Percentiles rank a stretch among this genome's conserved stretches.
Evolutionary conservation across 2,888 invertebrate genomes (phyloP).

Genomic region (Sarcophaga carnaria): DNA sequence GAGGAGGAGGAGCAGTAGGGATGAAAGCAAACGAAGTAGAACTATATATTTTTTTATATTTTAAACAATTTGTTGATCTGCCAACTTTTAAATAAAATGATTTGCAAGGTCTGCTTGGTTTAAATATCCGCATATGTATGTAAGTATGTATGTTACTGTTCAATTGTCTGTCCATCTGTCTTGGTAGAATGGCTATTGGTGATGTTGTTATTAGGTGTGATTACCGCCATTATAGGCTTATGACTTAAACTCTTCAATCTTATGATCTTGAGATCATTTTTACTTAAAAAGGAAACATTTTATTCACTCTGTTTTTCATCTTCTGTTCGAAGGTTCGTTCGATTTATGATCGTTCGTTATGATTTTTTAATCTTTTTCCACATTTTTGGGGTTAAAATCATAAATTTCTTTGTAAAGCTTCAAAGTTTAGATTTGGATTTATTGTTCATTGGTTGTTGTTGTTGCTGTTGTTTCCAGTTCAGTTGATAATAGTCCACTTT

Average conservation of each 20-base stretch:
- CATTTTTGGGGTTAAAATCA: conserved; percentile 42
- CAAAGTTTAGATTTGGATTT: background rate
- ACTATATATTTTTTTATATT: conserved; percentile 62
- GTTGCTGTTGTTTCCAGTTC: conserved; percentile 3
- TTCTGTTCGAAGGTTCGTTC: conserved; percentile 23
- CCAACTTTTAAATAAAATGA: conserved; percentile 81
- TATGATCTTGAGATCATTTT: conserved; percentile 53
- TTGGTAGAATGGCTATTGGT: conserved; percentile 53
- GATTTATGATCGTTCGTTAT: conserved; percentile 60
- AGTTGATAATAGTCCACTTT: conserved; percentile 67
- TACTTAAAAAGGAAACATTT: background rate
- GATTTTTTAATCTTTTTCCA: background rate
- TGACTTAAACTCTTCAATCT: conserved; percentile 72
- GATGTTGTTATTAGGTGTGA: conserved; percentile 79
- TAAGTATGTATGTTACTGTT: background rate
- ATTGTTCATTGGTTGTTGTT: conserved; percentile 17
- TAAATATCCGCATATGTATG: background rate
- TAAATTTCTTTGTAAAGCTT: conserved; percentile 54
- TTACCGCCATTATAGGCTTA: conserved; percentile 73
- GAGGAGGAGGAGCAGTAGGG: conserved; percentile 4
- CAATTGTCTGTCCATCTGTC: background rate
- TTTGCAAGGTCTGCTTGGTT: conserved; percentile 66
- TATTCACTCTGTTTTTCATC: conserved; percentile 16
- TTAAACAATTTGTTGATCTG: conserved; percentile 82
- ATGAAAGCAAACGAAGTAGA: conserved; percentile 13